A percentile compares a stretch with the other conserved stretches of the same genome.
These are phyloP conservation scores for Plectus sambesii DNA, from an alignment of 1,140 invertebrate species.

Conservation along the genomic window DNA sequence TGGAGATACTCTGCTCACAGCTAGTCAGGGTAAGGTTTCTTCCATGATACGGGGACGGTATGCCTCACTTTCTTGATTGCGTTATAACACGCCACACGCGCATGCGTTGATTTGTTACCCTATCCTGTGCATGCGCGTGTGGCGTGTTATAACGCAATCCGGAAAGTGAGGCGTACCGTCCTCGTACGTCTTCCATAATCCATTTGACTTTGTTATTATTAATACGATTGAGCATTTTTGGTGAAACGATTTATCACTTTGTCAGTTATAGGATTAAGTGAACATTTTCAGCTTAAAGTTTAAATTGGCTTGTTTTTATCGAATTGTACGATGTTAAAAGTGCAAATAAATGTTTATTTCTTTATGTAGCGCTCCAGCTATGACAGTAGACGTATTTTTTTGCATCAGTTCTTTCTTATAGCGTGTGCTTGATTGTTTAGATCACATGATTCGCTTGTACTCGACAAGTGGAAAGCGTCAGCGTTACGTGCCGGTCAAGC, in stretches of 20 bases:
- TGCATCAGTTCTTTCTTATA: background rate
- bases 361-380: background rate
- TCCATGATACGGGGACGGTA: too few species aligned
- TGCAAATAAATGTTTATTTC: conserved; percentile 4
- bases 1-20: conserved; percentile 24
- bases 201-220: too few species aligned
- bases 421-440: conserved; percentile 13
- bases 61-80: conserved; percentile 1
- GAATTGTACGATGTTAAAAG: background rate
- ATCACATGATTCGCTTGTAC: conserved; percentile 33
- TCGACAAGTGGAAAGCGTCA: conserved; percentile 5
- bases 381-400: conserved; percentile 2
- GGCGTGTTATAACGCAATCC: background rate
- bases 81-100: too few species aligned
- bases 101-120: too few species aligned
- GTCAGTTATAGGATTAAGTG: too few species aligned
- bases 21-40: conserved; percentile 31
- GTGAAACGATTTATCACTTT: too few species aligned
- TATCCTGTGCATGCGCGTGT: background rate
- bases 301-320: conserved; percentile 1
- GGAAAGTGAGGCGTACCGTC: background rate
- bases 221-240: too few species aligned
- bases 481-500: conserved; percentile 12
- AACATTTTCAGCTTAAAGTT: background rate
- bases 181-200: too few species aligned